Evolutionary conservation across 1,140 invertebrate genomes (phyloP).

Genomic region (Drosophila orena): DNA sequence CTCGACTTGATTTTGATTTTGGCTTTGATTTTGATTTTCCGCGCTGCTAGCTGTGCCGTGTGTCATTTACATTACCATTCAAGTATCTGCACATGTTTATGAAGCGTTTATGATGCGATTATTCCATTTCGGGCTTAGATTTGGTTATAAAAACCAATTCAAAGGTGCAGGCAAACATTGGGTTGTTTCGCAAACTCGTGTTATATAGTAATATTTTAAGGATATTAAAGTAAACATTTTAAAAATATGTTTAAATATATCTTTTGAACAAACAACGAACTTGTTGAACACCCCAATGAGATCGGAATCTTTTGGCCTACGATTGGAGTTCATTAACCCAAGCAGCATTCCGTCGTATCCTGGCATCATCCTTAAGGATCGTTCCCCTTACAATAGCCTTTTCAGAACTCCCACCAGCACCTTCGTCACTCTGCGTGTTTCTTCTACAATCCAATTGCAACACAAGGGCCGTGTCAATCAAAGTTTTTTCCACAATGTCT

Average conservation of each 20-base stretch:
- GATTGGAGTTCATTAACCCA: conserved; percentile 27
- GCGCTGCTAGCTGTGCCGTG: conserved; percentile 7
- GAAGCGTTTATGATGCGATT: conserved; percentile 39
- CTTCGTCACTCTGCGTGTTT: conserved; percentile 18
- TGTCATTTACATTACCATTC: conserved; percentile 62
- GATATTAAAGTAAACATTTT: no score
- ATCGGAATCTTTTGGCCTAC: neutral
- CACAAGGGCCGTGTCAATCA: conserved; percentile 78
- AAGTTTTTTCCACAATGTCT: conserved; percentile 67
- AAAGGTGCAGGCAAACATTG: neutral
- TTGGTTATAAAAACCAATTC: neutral
- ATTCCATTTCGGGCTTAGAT: conserved; percentile 40
- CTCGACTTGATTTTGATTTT: conserved; percentile 59
- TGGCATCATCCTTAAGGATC: conserved; percentile 20
- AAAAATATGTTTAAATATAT: no score
- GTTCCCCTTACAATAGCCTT: conserved; percentile 11
- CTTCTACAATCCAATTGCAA: conserved; percentile 42
- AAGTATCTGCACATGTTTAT: conserved; percentile 59
- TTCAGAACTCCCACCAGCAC: conserved; percentile 29
- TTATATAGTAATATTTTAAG: no score
- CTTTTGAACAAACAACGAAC: no score
- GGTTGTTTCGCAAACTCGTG: no score
- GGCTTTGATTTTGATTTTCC: conserved; percentile 50
- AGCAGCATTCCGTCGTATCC: neutral
- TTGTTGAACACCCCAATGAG: neutral